A percentile compares a stretch with the other conserved stretches of the same genome.
Conservation (phyloP, 2,888 invertebrate species). For the Micoletzkya japonica region DNA sequence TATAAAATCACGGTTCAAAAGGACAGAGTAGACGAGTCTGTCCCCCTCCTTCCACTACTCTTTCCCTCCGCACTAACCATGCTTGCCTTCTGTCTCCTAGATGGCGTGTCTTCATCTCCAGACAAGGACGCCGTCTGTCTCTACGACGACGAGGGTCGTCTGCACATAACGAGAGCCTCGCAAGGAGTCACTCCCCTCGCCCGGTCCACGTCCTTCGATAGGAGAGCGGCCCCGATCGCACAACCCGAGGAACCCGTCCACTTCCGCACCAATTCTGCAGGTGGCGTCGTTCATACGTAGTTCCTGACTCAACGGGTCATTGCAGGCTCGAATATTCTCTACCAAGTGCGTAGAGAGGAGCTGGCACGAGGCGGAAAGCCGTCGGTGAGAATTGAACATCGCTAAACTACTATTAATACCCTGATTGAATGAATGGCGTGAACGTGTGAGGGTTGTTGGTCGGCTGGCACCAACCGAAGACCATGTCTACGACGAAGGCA, state of each 20-base stretch:
- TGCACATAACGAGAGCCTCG: constrained; percentile 34
- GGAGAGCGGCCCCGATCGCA: constrained; percentile 26
- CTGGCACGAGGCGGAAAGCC: constrained; percentile 59
- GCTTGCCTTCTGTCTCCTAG: neutral
- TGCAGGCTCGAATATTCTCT: constrained; percentile 60
- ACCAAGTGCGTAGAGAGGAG: constrained; percentile 60
- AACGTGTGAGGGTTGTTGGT: no score
- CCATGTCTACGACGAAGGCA: no score
- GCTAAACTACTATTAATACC: neutral
- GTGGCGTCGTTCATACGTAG: no score
- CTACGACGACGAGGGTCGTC: constrained; percentile 49
- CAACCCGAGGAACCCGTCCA: constrained; percentile 24
- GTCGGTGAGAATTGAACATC: constrained; percentile 50
- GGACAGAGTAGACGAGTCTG: no score
- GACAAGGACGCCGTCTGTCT: constrained; percentile 40
- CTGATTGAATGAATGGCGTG: neutral
- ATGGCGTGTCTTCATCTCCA: constrained; percentile 24
- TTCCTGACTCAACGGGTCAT: constrained; percentile 11
- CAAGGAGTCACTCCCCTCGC: constrained; percentile 9
- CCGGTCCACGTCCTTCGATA: constrained; percentile 35
- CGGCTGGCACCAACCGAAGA: no score
- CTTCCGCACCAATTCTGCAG: constrained; percentile 28
- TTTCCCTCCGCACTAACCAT: neutral
- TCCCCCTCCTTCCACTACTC: neutral
- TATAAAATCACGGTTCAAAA: no score